phyloP scores from a whole-genome alignment of 92 coral and sea anemone genomes.

The Palythoa heliodiscus region DNA sequence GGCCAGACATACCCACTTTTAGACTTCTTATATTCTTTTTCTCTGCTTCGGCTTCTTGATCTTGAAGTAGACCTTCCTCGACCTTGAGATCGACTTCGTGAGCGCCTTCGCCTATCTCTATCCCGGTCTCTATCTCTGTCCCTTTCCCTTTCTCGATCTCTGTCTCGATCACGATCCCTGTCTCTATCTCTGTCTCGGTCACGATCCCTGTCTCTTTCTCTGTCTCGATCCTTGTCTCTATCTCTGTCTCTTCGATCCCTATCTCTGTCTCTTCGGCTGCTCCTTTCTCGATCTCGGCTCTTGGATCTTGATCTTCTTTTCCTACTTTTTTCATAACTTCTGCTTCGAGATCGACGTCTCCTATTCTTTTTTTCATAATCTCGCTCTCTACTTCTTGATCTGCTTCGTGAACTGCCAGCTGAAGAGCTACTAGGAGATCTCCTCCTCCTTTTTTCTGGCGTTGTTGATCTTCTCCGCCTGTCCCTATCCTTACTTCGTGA shows the following conservation, averaged over 20 bases:
- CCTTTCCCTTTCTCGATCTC: constrained; percentile 56
- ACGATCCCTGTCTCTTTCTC: background rate
- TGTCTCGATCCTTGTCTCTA: constrained; percentile 10
- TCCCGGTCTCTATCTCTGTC: constrained; percentile 60
- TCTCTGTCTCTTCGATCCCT: constrained; percentile 58
- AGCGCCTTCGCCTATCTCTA: constrained; percentile 73
- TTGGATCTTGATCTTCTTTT: constrained; percentile 55
- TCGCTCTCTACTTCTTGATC: constrained; percentile 66
- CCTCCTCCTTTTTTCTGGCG: constrained; percentile 42
- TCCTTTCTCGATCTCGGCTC: constrained; percentile 28
- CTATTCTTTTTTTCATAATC: constrained; percentile 48
- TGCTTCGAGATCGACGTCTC: constrained; percentile 74
- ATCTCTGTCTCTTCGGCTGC: constrained; percentile 32
- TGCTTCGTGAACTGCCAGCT: constrained; percentile 65
- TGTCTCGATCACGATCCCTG: constrained; percentile 55
- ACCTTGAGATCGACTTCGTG: constrained; percentile 71
- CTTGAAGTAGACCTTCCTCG: constrained; percentile 66
- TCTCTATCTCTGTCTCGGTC: constrained; percentile 42
- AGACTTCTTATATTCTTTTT: constrained; percentile 78
- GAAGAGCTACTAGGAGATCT: constrained; percentile 68
- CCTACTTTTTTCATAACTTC: constrained; percentile 70
- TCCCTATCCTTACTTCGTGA: constrained; percentile 65
- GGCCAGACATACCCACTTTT: constrained; percentile 70
- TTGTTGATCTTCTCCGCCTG: constrained; percentile 39
- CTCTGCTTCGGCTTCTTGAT: constrained; percentile 81